Conservation (phyloP, 2,888 invertebrate species). For the Macrophya alboannulata region DNA sequence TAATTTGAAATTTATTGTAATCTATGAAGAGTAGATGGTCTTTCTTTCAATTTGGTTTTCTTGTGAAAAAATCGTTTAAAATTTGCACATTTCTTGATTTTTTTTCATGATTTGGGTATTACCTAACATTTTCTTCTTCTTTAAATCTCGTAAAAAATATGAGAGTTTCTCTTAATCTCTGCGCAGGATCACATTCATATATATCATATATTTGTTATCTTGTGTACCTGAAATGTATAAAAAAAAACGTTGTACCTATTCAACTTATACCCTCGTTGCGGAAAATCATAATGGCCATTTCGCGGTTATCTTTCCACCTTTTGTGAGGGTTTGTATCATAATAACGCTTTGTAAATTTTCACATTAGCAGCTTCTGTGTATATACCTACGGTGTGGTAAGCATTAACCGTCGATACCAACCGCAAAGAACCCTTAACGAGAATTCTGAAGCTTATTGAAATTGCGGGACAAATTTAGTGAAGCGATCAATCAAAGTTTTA, state of each 20-base stretch:
- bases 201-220: background rate
- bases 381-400: background rate
- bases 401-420: background rate
- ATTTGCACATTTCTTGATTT: too few relatives aligned
- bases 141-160: background rate
- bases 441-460: background rate
- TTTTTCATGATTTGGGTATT: too few relatives aligned
- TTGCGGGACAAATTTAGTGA: background rate
- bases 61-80: too few relatives aligned
- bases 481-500: background rate
- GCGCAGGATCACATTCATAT: background rate
- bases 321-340: background rate
- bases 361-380: background rate
- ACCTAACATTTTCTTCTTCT: too few relatives aligned
- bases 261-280: background rate
- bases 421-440: background rate
- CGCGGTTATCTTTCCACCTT: slow-evolving; percentile 9
- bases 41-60: too few relatives aligned
- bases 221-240: background rate
- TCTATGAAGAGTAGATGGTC: too few relatives aligned
- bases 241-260: background rate
- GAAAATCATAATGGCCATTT: background rate
- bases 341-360: background rate
- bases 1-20: too few relatives aligned
- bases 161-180: background rate